Conservation (phyloP, 2,888 invertebrate genomes). For the Buathra laborator region DNA sequence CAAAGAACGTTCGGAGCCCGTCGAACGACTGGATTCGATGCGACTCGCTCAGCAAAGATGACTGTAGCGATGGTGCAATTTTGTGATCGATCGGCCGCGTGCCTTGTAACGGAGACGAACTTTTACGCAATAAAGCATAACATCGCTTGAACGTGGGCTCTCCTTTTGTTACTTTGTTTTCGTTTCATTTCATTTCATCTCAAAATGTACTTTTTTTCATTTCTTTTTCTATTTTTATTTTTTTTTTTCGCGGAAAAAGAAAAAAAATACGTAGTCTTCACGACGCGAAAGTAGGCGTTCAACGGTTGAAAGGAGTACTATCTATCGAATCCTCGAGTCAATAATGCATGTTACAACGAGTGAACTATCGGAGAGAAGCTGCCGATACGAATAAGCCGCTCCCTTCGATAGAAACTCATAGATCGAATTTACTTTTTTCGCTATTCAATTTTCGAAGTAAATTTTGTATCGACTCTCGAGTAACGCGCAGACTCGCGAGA, state of each 20-base stretch:
- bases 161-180: slow-evolving; percentile 13
- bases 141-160: slow-evolving; percentile 40
- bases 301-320: slow-evolving; percentile 3
- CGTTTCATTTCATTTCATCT: neutral
- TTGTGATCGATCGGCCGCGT: slow-evolving; percentile 67
- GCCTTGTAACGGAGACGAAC: slow-evolving; percentile 60
- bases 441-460: slow-evolving; percentile 1
- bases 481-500: neutral
- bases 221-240: neutral
- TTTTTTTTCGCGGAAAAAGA: neutral
- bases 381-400: slow-evolving; percentile 1
- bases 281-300: neutral
- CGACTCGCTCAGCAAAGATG: slow-evolving; percentile 60
- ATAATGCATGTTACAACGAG: slow-evolving; percentile 19
- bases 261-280: neutral
- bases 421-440: neutral
- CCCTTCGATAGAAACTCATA: slow-evolving; percentile 12
- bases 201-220: slow-evolving; percentile 3
- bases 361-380: slow-evolving; percentile 11
- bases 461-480: neutral
- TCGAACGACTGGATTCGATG: slow-evolving; percentile 57
- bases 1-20: slow-evolving; percentile 50
- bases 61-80: slow-evolving; percentile 66
- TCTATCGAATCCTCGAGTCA: slow-evolving; percentile 44
- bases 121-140: slow-evolving; percentile 60